Conservation (phyloP, 2,888 invertebrate genomes). For the Alloscopus bannaensis region DNA sequence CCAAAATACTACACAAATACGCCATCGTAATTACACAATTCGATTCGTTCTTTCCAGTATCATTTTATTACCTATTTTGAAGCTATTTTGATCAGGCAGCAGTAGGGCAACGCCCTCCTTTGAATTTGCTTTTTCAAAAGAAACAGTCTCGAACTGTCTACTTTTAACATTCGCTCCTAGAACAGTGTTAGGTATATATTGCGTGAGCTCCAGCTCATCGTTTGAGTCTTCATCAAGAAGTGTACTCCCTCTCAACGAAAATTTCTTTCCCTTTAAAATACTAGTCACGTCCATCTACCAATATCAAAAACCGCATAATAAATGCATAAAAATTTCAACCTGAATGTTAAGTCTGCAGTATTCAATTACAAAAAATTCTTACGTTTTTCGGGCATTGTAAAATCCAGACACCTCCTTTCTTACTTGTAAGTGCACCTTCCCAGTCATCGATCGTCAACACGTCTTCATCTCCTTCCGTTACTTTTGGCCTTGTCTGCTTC, state of each 20-base stretch:
- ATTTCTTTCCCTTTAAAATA: constrained; percentile 46
- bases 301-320: background rate
- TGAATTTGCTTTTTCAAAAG: constrained; percentile 22
- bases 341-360: background rate
- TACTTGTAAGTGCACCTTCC: constrained; percentile 22
- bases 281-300: constrained; percentile 42
- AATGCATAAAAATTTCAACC: too few relatives aligned
- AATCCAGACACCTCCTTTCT: constrained; percentile 57
- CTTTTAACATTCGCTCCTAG: constrained; percentile 20
- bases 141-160: constrained; percentile 49
- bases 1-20: background rate
- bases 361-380: constrained; percentile 8
- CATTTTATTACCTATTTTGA: constrained; percentile 45
- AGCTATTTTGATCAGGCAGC: constrained; percentile 49
- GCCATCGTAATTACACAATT: background rate
- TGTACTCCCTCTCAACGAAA: constrained; percentile 34
- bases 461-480: background rate
- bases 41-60: background rate
- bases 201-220: constrained; percentile 28
- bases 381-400: constrained; percentile 63
- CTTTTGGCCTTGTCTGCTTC: constrained; percentile 15
- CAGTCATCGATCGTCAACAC: constrained; percentile 38
- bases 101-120: constrained; percentile 44
- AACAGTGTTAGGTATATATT: constrained; percentile 13
- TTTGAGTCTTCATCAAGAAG: constrained; percentile 20